Base-by-base conservation (phyloP, 2,113 vertebrate species). In the Poeciliopsis occidentalis region DNA sequence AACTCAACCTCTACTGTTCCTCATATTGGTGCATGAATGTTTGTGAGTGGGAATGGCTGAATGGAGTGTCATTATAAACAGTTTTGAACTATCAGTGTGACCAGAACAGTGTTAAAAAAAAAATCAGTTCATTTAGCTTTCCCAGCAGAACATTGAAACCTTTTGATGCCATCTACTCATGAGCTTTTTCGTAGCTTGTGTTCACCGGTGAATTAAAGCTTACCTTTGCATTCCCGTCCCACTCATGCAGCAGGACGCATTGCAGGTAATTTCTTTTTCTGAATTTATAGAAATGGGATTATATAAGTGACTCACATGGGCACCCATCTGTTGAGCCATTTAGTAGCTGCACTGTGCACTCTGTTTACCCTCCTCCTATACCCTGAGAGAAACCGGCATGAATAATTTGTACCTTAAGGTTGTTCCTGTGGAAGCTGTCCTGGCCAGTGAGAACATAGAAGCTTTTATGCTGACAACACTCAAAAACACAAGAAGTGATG, bases 401-500 rank as follows among this genome's bases (percentile, higher is more conserved):
- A 90, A 91, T 91, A 80, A 91, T 90, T 90, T 91, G 80, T 83
- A 68, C 68, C 44, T 73, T 3, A 65, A 81, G 81, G 87, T 79
- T 88, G 80, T 87, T 88, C 81, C 79, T 83, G 85, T 78, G 85
- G 85, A 90, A 88, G 81, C 85, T 72, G 75, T 32, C 72, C 74
- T 69, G 81, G 75, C 86, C 71, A 30, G 69, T 67, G 79, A 79
- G 78, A 84, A 84, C 76, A 85, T 24, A 37, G 64, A 87, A 62
- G 86, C 86, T 88, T 87, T 89, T 81, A 88, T 24, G 11, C n/a
- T 74, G 75, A 88, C 85, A 83, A 83, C 72, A 54, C 30, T 64
- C 51, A 75, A 73, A 85, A 85, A 75, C 60, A 76, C 51, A 63
- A 67, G 66, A 75, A 73, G 57, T 31, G 64, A 69, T 73, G 72